These are phyloP conservation scores for Pedionomus torquatus DNA, from an alignment of 2,113 vertebrate genomes.

Conservation along the genomic window DNA sequence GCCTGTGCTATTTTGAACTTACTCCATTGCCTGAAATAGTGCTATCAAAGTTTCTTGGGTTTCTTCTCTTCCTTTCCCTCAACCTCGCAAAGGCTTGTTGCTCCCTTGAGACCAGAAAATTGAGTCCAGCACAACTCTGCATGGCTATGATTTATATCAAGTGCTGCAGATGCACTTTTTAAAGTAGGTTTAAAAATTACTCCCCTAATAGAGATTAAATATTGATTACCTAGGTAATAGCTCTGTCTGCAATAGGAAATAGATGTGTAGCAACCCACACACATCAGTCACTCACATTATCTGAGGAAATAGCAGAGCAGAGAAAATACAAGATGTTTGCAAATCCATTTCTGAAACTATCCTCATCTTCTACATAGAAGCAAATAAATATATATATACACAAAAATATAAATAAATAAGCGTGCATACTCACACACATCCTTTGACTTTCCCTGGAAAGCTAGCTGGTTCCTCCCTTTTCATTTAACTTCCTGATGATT, in stretches of 20 bases:
- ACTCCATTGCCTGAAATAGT: not conserved
- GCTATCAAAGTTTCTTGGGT: not conserved
- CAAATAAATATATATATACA: not conserved
- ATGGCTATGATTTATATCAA: constrained; percentile 29
- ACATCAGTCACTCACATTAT: not conserved
- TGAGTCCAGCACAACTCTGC: not conserved
- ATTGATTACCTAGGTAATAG: constrained; percentile 58
- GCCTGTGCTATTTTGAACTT: not conserved
- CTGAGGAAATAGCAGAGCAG: not conserved
- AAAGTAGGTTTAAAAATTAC: constrained; percentile 35
- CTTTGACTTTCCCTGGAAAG: not conserved
- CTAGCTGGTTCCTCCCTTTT: not conserved
- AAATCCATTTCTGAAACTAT: not conserved
- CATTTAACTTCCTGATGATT: not conserved
- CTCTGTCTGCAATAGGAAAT: constrained; percentile 34
- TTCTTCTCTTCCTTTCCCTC: not conserved
- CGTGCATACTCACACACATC: not conserved
- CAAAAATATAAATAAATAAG: not conserved
- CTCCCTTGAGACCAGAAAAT: not conserved
- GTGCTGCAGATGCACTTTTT: not conserved
- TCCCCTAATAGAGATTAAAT: constrained; percentile 61
- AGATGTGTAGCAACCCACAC: not conserved
- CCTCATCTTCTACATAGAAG: not conserved
- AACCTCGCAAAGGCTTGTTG: not conserved
- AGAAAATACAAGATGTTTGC: not conserved